Percentiles rank a stretch among this genome's conserved stretches.
phyloP scores from a whole-genome alignment of 92 coral and sea anemone genomes.

The Hydrozoanthus gracilis region DNA sequence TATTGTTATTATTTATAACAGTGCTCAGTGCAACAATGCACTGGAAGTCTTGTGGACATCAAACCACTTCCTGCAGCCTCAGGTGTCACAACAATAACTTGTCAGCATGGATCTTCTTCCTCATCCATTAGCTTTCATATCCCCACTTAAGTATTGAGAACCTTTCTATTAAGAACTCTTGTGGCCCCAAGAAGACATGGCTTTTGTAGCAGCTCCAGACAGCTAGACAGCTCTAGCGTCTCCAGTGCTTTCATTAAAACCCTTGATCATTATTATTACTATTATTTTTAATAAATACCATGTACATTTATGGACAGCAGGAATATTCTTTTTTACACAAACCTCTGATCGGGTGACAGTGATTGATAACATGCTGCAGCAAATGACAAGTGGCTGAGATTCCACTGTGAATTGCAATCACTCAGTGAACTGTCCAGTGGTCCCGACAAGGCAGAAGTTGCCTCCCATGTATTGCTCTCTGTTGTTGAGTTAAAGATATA shows the following conservation, averaged over 20 bases:
- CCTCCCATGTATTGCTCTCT: slow-evolving; percentile 27
- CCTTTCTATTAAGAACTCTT: too few relatives aligned
- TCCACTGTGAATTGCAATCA: slow-evolving; percentile 28
- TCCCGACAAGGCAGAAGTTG: slow-evolving; percentile 27
- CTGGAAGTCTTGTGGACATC: slow-evolving; percentile 29
- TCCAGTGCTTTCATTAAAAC: slow-evolving; percentile 25
- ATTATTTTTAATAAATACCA: slow-evolving; percentile 15
- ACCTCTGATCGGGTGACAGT: slow-evolving; percentile 28
- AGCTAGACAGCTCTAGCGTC: slow-evolving; percentile 25
- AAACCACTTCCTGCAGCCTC: slow-evolving; percentile 30
- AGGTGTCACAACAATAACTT: slow-evolving; percentile 27
- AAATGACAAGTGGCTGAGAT: slow-evolving; percentile 28
- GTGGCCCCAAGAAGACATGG: too few relatives aligned
- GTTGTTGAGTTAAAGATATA: slow-evolving; percentile 20
- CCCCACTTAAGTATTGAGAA: slow-evolving; percentile 11
- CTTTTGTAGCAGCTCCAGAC: slow-evolving; percentile 10
- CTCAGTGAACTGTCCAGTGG: slow-evolving; percentile 30
- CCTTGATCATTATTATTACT: slow-evolving; percentile 14
- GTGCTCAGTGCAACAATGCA: slow-evolving; percentile 24
- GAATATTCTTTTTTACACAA: slow-evolving; percentile 11
- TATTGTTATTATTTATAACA: slow-evolving; percentile 18
- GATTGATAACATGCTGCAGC: slow-evolving; percentile 29
- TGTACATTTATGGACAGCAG: slow-evolving; percentile 26
- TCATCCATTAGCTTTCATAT: slow-evolving; percentile 24
- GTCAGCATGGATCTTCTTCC: slow-evolving; percentile 29